Conservation (phyloP, 2,888 invertebrate genomes). For the Tachina grossa region DNA sequence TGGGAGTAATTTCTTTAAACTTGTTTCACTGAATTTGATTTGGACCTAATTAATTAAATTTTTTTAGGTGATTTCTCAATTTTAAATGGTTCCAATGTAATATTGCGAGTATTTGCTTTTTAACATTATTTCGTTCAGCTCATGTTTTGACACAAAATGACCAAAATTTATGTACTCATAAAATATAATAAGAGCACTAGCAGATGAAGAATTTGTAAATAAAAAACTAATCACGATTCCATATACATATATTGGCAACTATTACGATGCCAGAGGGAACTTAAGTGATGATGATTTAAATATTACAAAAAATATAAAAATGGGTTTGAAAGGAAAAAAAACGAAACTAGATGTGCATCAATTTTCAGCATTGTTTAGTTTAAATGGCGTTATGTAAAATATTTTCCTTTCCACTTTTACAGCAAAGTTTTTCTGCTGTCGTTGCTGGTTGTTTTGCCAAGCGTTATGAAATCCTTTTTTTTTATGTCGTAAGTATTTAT, state of each 20-base stretch:
- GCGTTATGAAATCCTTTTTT: slow-evolving; percentile 25
- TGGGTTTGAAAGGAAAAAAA: not conserved
- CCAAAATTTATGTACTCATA: too few species aligned
- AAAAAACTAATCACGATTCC: not conserved
- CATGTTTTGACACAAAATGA: too few species aligned
- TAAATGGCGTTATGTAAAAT: slow-evolving; percentile 40
- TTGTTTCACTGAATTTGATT: too few species aligned
- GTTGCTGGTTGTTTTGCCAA: slow-evolving; percentile 21
- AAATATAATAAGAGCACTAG: too few species aligned
- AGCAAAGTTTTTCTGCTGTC: slow-evolving; percentile 33
- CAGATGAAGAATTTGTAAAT: not conserved
- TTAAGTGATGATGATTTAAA: not conserved
- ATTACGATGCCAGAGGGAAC: not conserved
- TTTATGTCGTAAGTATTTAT: slow-evolving; percentile 25
- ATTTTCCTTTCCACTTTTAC: not conserved
- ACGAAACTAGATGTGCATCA: slow-evolving; percentile 3
- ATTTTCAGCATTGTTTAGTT: slow-evolving; percentile 42
- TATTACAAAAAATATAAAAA: not conserved
- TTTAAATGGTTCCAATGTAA: too few species aligned
- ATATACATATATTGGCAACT: not conserved
- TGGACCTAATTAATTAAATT: too few species aligned
- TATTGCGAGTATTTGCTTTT: too few species aligned
- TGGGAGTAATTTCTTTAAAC: too few species aligned
- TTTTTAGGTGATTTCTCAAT: too few species aligned
- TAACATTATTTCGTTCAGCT: too few species aligned